phyloP scores from a whole-genome alignment of 2,113 vertebrate species.

The Paradoxurus hermaphroditus region DNA sequence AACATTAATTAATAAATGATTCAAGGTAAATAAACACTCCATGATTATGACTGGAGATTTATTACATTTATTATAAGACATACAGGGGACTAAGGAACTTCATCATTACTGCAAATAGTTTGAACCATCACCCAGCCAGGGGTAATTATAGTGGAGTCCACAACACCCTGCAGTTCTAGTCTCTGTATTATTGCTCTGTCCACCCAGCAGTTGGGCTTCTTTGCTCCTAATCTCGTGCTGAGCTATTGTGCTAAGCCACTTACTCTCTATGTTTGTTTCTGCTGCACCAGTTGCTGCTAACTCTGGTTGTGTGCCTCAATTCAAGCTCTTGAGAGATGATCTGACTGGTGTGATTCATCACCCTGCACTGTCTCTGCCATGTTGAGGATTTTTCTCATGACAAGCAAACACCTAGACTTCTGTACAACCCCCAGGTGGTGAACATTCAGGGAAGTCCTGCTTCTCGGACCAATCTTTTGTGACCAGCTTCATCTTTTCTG shows the following conservation, averaged over 20 bases:
- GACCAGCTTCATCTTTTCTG: neutral
- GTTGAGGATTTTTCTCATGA: neutral
- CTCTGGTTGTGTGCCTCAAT: neutral
- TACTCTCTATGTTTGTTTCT: neutral
- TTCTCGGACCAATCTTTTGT: neutral
- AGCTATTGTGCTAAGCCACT: neutral
- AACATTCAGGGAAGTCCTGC: neutral
- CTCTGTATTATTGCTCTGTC: neutral
- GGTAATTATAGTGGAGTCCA: neutral
- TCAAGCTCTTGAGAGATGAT: neutral
- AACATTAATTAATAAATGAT: neutral
- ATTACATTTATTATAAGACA: neutral
- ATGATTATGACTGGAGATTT: neutral
- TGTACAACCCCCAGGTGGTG: accelerated
- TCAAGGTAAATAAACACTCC: neutral
- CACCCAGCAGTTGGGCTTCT: neutral
- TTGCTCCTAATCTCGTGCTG: neutral
- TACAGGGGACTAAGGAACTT: neutral
- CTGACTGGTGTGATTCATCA: neutral
- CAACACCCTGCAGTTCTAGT: neutral
- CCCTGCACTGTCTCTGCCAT: neutral
- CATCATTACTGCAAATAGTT: neutral
- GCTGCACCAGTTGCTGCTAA: neutral
- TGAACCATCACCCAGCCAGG: neutral
- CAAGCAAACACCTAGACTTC: neutral